Evolutionary conservation across 2,888 invertebrate genomes (phyloP).

Genomic region (Aphodius granarius): DNA sequence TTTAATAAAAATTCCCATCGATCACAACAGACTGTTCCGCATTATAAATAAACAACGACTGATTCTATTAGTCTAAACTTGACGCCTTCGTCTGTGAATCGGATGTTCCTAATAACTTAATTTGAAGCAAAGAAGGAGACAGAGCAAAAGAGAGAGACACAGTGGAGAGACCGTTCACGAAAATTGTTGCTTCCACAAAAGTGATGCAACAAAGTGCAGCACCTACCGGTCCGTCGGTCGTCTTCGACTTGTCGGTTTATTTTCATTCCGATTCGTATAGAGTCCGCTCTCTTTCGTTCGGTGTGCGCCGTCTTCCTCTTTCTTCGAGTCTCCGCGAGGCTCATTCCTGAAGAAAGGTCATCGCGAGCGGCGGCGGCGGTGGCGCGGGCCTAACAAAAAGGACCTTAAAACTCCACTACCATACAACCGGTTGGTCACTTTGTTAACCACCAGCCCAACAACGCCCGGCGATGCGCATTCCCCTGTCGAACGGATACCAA

Average conservation of each 20-base stretch:
- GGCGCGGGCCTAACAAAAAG: slow-evolving; percentile 10
- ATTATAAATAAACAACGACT: background rate
- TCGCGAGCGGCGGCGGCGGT: slow-evolving; percentile 7
- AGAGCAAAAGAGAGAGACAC: no score
- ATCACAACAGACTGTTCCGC: background rate
- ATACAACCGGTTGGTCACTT: slow-evolving; percentile 12
- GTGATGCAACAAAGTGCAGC: background rate
- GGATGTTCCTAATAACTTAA: background rate
- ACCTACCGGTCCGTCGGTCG: background rate
- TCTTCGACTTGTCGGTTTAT: background rate
- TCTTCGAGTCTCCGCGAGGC: background rate
- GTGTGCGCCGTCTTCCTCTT: background rate
- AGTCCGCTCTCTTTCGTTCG: background rate
- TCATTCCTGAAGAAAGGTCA: slow-evolving; percentile 9
- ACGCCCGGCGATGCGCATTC: background rate
- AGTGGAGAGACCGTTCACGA: background rate
- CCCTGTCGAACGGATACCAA: background rate
- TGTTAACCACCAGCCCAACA: background rate
- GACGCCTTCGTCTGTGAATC: background rate
- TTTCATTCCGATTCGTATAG: background rate
- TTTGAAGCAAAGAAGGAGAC: background rate
- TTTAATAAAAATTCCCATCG: background rate
- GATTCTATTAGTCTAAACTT: background rate
- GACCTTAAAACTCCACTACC: slow-evolving; percentile 14
- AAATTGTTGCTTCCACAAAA: background rate